Conservation (phyloP, 1,140 invertebrate species). For the Orius insidiosus region DNA sequence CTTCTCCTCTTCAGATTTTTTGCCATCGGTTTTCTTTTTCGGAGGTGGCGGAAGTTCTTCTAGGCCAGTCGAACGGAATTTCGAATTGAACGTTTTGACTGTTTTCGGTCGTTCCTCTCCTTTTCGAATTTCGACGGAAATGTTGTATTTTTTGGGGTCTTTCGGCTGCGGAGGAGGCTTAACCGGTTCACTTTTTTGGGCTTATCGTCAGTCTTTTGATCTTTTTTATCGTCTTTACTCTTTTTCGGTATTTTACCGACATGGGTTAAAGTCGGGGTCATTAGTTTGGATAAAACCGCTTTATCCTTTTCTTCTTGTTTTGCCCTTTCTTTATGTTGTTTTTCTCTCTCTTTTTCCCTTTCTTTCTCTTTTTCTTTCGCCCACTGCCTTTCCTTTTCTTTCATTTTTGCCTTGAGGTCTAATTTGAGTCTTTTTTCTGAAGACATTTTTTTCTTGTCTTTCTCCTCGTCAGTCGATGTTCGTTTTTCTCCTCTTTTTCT, state of each 20-base stretch:
- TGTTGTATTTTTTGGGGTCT: slow-evolving; percentile 50
- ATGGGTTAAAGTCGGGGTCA: slow-evolving; percentile 42
- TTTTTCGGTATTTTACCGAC: slow-evolving; percentile 62
- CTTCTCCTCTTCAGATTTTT: background rate
- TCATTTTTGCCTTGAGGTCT: slow-evolving; percentile 18
- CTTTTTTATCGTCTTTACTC: slow-evolving; percentile 20
- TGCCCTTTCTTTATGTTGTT: slow-evolving; percentile 22
- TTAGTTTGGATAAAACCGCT: slow-evolving; percentile 42
- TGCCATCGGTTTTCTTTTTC: slow-evolving; percentile 9
- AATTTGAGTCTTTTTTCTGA: slow-evolving; percentile 17
- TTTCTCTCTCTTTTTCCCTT: slow-evolving; percentile 16
- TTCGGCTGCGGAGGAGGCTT: slow-evolving; percentile 15
- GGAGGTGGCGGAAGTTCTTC: slow-evolving; percentile 51
- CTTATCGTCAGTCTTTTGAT: slow-evolving; percentile 27
- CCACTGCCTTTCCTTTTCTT: slow-evolving; percentile 27
- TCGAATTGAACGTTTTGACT: slow-evolving; percentile 74
- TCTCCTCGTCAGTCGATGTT: no score
- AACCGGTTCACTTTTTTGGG: slow-evolving; percentile 13
- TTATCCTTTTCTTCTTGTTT: slow-evolving; percentile 46
- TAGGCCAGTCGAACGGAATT: slow-evolving; percentile 68
- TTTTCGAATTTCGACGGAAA: slow-evolving; percentile 60
- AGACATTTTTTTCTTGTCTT: slow-evolving; percentile 21
- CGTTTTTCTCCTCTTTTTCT: slow-evolving; percentile 12
- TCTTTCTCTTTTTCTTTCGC: slow-evolving; percentile 27
- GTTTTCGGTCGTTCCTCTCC: slow-evolving; percentile 56